A percentile compares a stretch with the other conserved stretches of the same genome.
phyloP scores from a whole-genome alignment of 2,113 vertebrate genomes.

The Probosciger aterrimus region DNA sequence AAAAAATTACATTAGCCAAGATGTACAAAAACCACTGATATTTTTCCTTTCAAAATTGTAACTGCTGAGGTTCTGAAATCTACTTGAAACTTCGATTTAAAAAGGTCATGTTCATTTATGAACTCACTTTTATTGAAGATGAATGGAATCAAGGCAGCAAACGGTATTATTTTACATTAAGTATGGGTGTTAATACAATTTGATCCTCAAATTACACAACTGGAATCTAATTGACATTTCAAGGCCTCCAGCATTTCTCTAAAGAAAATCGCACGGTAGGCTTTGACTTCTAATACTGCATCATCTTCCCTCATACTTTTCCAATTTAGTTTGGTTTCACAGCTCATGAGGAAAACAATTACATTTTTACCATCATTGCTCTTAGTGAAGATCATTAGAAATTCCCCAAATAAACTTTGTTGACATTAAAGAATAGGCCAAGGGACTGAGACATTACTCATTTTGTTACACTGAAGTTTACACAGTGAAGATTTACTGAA shows the following conservation, averaged over 20 bases:
- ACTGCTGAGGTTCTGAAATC: background rate
- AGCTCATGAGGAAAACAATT: background rate
- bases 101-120: constrained; percentile 29
- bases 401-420: background rate
- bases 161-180: constrained; percentile 33
- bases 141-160: background rate
- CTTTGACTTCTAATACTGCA: constrained; percentile 6
- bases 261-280: constrained; percentile 40
- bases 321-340: background rate
- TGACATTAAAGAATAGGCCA: background rate
- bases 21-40: background rate
- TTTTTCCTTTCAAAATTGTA: background rate
- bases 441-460: background rate
- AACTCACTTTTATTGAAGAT: constrained; percentile 18
- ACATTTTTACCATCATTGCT: background rate
- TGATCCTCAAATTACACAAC: constrained; percentile 50
- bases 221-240: constrained; percentile 41
- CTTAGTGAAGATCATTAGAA: background rate
- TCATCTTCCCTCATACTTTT: constrained; percentile 1
- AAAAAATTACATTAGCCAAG: background rate
- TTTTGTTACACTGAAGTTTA: background rate
- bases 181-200: constrained; percentile 25
- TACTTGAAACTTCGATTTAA: constrained; percentile 11
- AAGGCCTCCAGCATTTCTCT: constrained; percentile 33
- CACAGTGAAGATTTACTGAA: background rate